Conservation (phyloP, 2,888 invertebrate genomes). For the Dusona sp. region DNA sequence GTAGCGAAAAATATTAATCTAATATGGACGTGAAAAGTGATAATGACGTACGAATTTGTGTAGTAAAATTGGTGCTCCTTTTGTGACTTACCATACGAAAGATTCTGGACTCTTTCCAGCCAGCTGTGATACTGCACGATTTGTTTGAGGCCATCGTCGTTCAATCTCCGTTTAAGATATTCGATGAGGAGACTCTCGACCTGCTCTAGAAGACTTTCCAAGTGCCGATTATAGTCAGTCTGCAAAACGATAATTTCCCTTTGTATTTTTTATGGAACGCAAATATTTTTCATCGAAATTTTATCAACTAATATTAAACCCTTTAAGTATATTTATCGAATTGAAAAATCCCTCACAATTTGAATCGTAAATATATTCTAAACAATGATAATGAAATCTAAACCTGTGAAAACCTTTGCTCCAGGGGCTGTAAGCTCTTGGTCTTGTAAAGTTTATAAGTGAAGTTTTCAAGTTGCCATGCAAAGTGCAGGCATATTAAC, state of each 20-base stretch:
- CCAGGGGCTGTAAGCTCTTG: conserved; percentile 12
- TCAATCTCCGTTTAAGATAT: conserved; percentile 84
- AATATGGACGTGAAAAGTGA: background rate
- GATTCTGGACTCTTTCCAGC: conserved; percentile 77
- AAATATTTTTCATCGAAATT: background rate
- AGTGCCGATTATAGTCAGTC: conserved; percentile 90
- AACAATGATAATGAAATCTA: conserved; percentile 12
- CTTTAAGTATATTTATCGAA: background rate
- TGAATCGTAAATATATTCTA: background rate
- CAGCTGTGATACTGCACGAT: conserved; percentile 76
- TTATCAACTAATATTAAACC: too few species aligned
- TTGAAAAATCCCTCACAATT: background rate
- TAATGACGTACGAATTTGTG: conserved; percentile 1
- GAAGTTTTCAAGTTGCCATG: conserved; percentile 49
- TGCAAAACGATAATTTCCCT: conserved; percentile 78
- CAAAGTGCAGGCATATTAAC: conserved; percentile 42
- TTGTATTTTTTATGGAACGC: background rate
- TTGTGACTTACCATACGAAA: conserved; percentile 76
- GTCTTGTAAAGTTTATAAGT: conserved; percentile 50
- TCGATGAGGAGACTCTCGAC: conserved; percentile 86
- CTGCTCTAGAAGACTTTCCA: conserved; percentile 89
- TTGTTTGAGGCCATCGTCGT: conserved; percentile 71
- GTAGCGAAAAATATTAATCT: background rate
- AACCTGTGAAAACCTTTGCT: conserved; percentile 41
- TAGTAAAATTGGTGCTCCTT: conserved; percentile 7